phyloP scores from a whole-genome alignment of 2,888 invertebrate genomes.

The Eugnorisma glareosa region DNA sequence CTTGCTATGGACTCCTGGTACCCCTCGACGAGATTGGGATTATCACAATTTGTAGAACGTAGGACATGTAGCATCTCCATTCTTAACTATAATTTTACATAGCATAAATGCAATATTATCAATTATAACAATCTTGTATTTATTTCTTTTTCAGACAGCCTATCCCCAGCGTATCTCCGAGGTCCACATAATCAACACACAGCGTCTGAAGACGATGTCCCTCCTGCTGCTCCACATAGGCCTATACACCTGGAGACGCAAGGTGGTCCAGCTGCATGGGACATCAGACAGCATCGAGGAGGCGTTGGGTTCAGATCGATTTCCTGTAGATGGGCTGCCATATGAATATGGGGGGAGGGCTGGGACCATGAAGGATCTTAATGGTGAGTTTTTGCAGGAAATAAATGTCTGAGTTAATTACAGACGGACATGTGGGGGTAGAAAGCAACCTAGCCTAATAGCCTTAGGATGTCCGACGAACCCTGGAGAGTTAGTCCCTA shows the following conservation, averaged over 20 bases:
- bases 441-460: background rate
- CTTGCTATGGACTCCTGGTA: no score
- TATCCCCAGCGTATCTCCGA: conserved; percentile 95
- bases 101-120: no score
- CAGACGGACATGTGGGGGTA: background rate
- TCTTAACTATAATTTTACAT: no score
- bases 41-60: no score
- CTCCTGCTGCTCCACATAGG: conserved; percentile 89
- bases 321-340: conserved; percentile 94
- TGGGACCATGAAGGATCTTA: conserved; percentile 93
- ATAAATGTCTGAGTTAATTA: background rate
- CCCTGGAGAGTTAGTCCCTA: background rate
- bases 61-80: no score
- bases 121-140: background rate
- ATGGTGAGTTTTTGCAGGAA: conserved; percentile 84
- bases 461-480: background rate
- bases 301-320: conserved; percentile 89
- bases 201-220: conserved; percentile 93
- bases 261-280: conserved; percentile 81
- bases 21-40: no score
- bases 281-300: conserved; percentile 80
- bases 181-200: conserved; percentile 95
- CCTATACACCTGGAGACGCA: conserved; percentile 86
- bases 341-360: conserved; percentile 95
- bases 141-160: conserved; percentile 89